Percentiles rank a stretch among this genome's conserved stretches.
Conservation (phyloP, 2,797 vertebrate genomes). For the Paratrypauchen microcephalus region DNA sequence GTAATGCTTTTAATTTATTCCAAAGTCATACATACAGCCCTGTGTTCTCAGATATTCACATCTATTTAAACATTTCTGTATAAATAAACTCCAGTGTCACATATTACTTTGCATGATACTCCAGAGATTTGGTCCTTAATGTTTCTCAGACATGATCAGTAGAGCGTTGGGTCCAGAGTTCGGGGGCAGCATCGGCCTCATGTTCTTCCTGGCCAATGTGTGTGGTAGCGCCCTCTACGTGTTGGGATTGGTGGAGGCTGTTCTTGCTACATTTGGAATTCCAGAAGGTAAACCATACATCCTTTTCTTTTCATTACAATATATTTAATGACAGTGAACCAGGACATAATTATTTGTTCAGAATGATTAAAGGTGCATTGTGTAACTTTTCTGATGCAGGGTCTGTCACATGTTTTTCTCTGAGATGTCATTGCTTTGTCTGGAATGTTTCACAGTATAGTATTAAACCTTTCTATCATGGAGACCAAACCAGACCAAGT, state of each 20-base stretch:
- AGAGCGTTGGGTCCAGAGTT: slow-evolving; percentile 83
- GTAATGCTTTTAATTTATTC: too few species aligned
- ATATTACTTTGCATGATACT: background rate
- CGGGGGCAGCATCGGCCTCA: slow-evolving; percentile 85
- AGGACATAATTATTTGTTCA: background rate
- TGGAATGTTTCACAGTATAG: too few species aligned
- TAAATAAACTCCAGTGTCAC: background rate
- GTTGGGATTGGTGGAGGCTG: slow-evolving; percentile 14
- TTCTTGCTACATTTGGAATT: background rate
- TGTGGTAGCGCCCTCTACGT: slow-evolving; percentile 72
- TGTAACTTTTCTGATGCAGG: too few species aligned
- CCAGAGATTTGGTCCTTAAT: slow-evolving; percentile 59
- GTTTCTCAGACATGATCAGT: slow-evolving; percentile 37
- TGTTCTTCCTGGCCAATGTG: slow-evolving; percentile 87
- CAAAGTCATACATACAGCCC: too few species aligned
- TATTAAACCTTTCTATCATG: too few species aligned
- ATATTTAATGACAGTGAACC: background rate
- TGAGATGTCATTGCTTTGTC: too few species aligned
- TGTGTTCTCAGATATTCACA: too few species aligned
- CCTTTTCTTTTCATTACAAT: background rate
- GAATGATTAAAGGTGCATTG: background rate
- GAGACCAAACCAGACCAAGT: too few species aligned
- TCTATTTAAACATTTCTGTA: background rate
- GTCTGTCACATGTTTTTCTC: too few species aligned
- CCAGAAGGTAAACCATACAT: background rate